Evolutionary conservation across 2,888 invertebrate genomes (phyloP).

Genomic region (Pachymerium ferrugineum): DNA sequence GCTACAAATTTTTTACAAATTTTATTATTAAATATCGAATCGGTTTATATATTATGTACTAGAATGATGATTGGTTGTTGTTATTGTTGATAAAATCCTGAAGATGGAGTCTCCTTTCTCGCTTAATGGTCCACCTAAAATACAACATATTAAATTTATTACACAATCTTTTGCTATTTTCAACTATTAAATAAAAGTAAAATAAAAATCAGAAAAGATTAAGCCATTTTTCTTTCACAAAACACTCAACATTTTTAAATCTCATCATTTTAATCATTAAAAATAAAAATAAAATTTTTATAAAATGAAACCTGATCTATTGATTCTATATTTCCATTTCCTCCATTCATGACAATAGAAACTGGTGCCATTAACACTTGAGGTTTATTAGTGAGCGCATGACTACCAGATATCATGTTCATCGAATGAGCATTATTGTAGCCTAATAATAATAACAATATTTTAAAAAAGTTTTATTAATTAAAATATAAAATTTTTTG

Average conservation of each 20-base stretch:
- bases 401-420: neutral
- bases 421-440: neutral
- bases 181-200: neutral
- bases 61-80: no score
- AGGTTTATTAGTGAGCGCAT: neutral
- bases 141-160: neutral
- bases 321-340: neutral
- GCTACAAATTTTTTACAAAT: neutral
- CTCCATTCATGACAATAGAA: conserved; percentile 25
- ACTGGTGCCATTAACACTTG: conserved; percentile 5
- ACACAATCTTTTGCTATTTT: no score
- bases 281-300: no score
- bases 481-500: no score
- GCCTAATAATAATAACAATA: neutral
- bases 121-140: neutral
- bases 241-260: no score
- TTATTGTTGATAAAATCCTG: conserved; percentile 1
- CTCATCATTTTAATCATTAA: no score
- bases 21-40: neutral
- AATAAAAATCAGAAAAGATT: no score
- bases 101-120: neutral
- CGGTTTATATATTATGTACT: no score
- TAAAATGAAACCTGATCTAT: neutral
- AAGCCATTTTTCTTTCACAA: no score
- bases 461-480: neutral